Evolutionary conservation across 2,113 vertebrate species (phyloP).

Genomic region (Syngnathus scovelli): DNA sequence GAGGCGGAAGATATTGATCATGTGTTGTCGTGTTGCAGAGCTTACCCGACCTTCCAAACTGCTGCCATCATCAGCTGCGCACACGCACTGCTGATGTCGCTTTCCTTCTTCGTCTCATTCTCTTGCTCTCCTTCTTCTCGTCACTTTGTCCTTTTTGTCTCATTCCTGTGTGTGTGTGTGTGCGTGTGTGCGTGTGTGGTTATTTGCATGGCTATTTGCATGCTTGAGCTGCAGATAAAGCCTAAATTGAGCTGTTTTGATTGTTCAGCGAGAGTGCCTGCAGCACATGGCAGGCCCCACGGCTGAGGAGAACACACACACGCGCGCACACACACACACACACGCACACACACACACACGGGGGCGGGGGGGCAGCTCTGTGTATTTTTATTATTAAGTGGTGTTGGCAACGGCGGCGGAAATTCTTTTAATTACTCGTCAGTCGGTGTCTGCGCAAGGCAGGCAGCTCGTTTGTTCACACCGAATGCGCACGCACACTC

Average conservation of each 20-base stretch:
- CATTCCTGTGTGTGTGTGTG: slow-evolving; percentile 26
- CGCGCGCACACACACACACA: slow-evolving; percentile 10
- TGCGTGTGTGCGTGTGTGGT: slow-evolving; percentile 14
- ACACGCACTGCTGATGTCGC: slow-evolving; percentile 20
- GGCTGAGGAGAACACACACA: slow-evolving; percentile 31
- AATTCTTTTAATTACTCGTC: slow-evolving; percentile 74
- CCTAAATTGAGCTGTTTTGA: slow-evolving; percentile 72
- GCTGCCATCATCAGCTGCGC: slow-evolving; percentile 54
- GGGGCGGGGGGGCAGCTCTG: slow-evolving; percentile 20
- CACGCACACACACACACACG: slow-evolving; percentile 31
- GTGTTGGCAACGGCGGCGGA: slow-evolving; percentile 59
- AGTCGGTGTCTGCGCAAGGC: slow-evolving; percentile 58
- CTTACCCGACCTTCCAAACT: slow-evolving; percentile 62
- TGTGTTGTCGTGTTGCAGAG: slow-evolving; percentile 47
- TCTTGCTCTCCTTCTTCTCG: slow-evolving; percentile 28
- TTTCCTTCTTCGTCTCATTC: slow-evolving; percentile 16
- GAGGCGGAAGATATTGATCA: slow-evolving; percentile 59
- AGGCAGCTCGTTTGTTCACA: slow-evolving; percentile 56
- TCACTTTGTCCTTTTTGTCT: slow-evolving; percentile 55
- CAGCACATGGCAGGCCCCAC: slow-evolving; percentile 56
- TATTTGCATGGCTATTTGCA: slow-evolving; percentile 20
- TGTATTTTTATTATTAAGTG: slow-evolving; percentile 60
- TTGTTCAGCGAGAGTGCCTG: slow-evolving; percentile 61
- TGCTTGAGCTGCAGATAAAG: slow-evolving; percentile 64
- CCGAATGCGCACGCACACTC: slow-evolving; percentile 24